A percentile compares a stretch with the other conserved stretches of the same genome.
Evolutionary conservation across 1,140 invertebrate species (phyloP).

Genomic region (Drosophila paulistorum): DNA sequence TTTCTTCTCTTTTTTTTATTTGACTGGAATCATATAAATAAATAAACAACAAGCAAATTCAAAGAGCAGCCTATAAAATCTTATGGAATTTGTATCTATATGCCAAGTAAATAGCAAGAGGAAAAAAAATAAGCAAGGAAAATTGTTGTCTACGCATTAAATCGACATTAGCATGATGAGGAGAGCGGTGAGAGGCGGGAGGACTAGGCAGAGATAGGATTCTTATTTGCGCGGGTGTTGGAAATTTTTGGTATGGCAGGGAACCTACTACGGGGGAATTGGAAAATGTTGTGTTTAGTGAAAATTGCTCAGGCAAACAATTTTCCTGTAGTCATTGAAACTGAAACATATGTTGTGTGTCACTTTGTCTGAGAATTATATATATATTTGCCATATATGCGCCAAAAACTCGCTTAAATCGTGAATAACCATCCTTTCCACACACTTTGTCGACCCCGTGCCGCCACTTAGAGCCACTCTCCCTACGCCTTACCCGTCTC

Average conservation of each 20-base stretch:
- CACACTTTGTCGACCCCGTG: background rate
- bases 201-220: background rate
- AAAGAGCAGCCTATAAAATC: constrained; percentile 31
- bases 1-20: background rate
- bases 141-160: constrained; percentile 48
- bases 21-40: constrained; percentile 34
- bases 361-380: constrained; percentile 32
- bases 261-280: background rate
- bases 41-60: constrained; percentile 39
- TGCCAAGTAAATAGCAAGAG: constrained; percentile 39
- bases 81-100: constrained; percentile 48
- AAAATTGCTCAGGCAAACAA: constrained; percentile 54
- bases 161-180: constrained; percentile 39
- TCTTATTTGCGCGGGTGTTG: background rate
- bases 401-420: constrained; percentile 9
- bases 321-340: constrained; percentile 59
- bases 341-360: constrained; percentile 61
- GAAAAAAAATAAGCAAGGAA: background rate
- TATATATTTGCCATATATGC: constrained; percentile 39
- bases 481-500: background rate
- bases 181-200: background rate
- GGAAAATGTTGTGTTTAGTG: constrained; percentile 56
- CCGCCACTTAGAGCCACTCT: constrained; percentile 11
- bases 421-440: constrained; percentile 18
- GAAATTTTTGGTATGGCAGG: background rate